Evolutionary conservation across 2,888 invertebrate species (phyloP).

Genomic region (Standfussiana lucernea): DNA sequence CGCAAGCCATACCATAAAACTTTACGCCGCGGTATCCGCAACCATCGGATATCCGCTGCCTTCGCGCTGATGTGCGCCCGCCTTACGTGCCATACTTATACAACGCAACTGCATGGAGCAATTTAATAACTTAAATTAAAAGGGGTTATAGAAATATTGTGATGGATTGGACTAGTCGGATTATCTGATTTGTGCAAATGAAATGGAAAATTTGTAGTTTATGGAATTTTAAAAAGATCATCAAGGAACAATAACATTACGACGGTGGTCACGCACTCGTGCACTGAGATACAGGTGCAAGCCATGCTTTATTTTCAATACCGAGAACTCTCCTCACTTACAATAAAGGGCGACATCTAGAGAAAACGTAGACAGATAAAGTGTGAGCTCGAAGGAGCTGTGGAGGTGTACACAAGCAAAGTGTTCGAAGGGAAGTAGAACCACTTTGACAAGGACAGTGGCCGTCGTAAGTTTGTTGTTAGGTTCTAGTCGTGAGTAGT

Average conservation of each 20-base stretch:
- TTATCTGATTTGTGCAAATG: background rate
- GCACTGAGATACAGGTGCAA: background rate
- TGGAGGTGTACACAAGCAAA: background rate
- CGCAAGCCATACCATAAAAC: conserved; percentile 22
- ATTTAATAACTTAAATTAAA: background rate
- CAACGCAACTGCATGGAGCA: background rate
- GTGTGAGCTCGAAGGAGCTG: background rate
- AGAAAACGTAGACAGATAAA: background rate
- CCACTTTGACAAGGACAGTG: conserved; percentile 4
- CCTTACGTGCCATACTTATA: background rate
- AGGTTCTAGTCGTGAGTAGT: background rate
- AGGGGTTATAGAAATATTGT: background rate
- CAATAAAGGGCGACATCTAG: background rate
- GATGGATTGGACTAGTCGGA: background rate
- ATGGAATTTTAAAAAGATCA: background rate
- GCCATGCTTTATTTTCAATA: background rate
- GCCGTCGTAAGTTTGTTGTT: background rate
- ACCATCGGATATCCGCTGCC: conserved; percentile 23
- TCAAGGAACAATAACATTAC: too few species aligned
- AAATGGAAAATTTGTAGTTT: background rate
- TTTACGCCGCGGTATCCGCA: conserved; percentile 35
- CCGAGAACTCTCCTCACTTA: background rate
- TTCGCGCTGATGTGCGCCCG: conserved; percentile 18
- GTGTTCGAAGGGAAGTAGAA: conserved; percentile 1
- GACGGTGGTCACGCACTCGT: background rate